Percentiles rank a stretch among this genome's conserved stretches.
These are phyloP conservation scores for Fregata magnificens DNA, from an alignment of 2,113 vertebrate species.

Conservation along the genomic window DNA sequence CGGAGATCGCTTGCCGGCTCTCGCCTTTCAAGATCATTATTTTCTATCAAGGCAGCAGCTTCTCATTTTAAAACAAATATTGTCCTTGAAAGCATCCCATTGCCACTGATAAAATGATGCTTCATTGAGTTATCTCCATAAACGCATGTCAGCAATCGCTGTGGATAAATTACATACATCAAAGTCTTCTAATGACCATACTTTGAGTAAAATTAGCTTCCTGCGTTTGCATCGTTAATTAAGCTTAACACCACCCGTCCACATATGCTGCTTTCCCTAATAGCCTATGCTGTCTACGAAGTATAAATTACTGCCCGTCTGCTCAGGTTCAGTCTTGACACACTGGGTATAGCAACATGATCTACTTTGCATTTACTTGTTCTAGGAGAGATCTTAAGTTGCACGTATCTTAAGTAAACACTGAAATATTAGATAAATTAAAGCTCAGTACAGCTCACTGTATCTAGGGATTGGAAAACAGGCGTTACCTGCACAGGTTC, in stretches of 20 bases:
- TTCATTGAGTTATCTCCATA: conserved; percentile 38
- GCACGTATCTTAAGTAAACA: background rate
- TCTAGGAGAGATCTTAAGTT: background rate
- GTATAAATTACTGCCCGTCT: background rate
- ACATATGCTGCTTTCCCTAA: background rate
- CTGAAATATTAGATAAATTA: background rate
- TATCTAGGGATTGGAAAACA: background rate
- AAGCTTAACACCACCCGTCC: background rate
- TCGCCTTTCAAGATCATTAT: conserved; percentile 70
- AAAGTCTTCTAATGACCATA: background rate
- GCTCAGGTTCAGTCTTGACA: background rate
- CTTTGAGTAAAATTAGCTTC: background rate
- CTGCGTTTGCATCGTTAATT: background rate
- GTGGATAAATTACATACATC: background rate
- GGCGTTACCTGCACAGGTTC: background rate
- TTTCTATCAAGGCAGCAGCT: conserved; percentile 64
- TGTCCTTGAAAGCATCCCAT: conserved; percentile 27
- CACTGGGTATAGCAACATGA: background rate
- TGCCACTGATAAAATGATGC: conserved; percentile 21
- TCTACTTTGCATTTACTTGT: background rate
- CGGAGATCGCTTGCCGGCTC: background rate
- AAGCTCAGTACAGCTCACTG: background rate
- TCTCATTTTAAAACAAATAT: conserved; percentile 60
- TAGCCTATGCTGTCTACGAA: background rate
- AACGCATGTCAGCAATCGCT: background rate